These are phyloP conservation scores for Eupeodes luniger DNA, from an alignment of 2,888 invertebrate genomes.

Conservation along the genomic window DNA sequence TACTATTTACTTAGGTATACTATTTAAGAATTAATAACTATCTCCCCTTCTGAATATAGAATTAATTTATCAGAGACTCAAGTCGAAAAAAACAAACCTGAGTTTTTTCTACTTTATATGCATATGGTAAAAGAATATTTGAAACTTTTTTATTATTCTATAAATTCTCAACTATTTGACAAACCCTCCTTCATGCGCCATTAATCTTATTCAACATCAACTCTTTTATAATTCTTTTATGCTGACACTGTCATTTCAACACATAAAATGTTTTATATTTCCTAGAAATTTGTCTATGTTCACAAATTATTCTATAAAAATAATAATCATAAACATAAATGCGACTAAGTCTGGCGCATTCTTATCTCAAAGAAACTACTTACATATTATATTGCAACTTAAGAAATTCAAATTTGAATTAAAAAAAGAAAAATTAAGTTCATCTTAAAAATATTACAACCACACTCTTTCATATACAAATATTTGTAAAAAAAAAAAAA, in stretches of 20 bases:
- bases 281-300: constrained; percentile 2
- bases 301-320: background rate
- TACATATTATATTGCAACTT: background rate
- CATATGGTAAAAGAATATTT: no score
- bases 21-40: no score
- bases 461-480: constrained; percentile 22
- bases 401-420: constrained; percentile 7
- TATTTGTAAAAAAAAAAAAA: background rate
- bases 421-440: constrained; percentile 22
- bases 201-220: constrained; percentile 11
- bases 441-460: constrained; percentile 33
- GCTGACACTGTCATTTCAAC: constrained; percentile 18
- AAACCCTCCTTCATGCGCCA: background rate
- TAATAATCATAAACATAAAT: constrained; percentile 13
- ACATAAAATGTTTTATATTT: constrained; percentile 17
- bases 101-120: no score
- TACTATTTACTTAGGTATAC: no score
- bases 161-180: background rate
- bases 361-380: constrained; percentile 21
- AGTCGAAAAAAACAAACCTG: no score
- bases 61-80: no score
- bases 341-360: background rate
- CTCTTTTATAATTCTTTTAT: background rate
- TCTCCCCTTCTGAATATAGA: no score
- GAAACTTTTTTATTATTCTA: no score